These are phyloP conservation scores for Glareola pratincola DNA, from an alignment of 2,113 vertebrate genomes.

Conservation along the genomic window DNA sequence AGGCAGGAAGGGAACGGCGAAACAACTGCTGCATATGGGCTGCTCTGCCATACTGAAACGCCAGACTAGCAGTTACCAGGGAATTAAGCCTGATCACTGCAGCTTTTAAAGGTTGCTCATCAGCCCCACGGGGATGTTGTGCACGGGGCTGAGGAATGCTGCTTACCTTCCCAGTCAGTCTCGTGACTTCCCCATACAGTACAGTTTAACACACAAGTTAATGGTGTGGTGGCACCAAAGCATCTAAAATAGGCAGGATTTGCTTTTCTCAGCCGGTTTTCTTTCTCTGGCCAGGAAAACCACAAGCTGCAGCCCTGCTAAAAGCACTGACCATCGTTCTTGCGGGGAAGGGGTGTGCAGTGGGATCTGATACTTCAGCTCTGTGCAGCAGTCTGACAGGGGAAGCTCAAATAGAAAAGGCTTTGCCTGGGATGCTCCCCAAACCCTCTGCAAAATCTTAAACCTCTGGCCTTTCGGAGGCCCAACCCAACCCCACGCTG, in stretches of 20 bases:
- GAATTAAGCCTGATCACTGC: background rate
- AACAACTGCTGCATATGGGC: background rate
- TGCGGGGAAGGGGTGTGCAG: background rate
- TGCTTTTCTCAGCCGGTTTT: background rate
- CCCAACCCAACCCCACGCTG: background rate
- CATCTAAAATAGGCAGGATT: background rate
- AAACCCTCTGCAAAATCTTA: background rate
- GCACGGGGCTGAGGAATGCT: background rate
- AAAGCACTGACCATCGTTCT: background rate
- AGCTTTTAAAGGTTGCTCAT: background rate
- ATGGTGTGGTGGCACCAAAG: background rate
- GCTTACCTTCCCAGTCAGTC: background rate
- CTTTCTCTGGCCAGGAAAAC: background rate
- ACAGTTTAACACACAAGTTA: background rate
- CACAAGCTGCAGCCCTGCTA: background rate
- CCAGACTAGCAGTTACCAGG: background rate
- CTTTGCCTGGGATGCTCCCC: background rate
- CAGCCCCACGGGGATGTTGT: background rate
- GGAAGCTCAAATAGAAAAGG: background rate
- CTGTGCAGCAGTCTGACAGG: background rate
- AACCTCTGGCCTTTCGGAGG: background rate
- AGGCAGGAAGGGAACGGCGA: background rate
- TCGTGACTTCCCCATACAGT: background rate
- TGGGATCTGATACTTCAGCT: background rate
- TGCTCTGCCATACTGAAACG: background rate